Evolutionary conservation across 1,140 invertebrate genomes (phyloP), one percentile per base, ranked within the genome.

Genomic region (Matsumurasca onukii): DNA sequence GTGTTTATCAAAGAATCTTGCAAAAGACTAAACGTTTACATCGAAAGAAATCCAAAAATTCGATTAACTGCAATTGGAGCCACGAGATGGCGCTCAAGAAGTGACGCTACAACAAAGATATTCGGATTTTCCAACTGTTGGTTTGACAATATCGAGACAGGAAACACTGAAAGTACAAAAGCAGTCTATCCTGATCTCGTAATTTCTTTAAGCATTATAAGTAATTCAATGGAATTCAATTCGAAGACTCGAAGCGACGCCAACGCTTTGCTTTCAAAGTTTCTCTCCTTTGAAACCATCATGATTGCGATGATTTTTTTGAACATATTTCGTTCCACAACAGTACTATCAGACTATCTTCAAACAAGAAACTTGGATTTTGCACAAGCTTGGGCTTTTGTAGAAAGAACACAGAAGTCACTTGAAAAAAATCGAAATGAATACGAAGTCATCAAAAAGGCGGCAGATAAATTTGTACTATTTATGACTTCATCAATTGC

Each of bases 11-110:
- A 55, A 55, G 24, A 55, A 9, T 55, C 51, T n/a, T n/a, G 15
- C 51, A 55, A 55, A 55, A 55, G 20, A 55, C 51, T 55, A 9
- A 22, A 20, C 20, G 24, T n/a, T n/a, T 55, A n/a, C 24, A 55
- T 24, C 3, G 51, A 55, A 55, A 12, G 9, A 12, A 55, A 55
- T 24, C 51, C 51, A 55, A n/a, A n/a, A 24, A 9, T 55, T 20
- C 15, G 24, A 3, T 55, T 13, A 55, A 24, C 15, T 9, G 5
- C 51, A 13, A 24, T 55, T 55, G 51, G 51, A 24, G 15, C 24
- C 15, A 55, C 51, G 24, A 55, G 51, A 55, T 55, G 9, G 20
- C 5, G 51, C 5, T n/a, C 15, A 12, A 13, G 20, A 13, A 55
- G 51, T 24, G 24, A 55, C 24, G 15, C 51, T 9, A 55, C 51